These are phyloP conservation scores for Acanthosepion pharaonis DNA, from an alignment of 2,888 invertebrate species.

Conservation along the genomic window DNA sequence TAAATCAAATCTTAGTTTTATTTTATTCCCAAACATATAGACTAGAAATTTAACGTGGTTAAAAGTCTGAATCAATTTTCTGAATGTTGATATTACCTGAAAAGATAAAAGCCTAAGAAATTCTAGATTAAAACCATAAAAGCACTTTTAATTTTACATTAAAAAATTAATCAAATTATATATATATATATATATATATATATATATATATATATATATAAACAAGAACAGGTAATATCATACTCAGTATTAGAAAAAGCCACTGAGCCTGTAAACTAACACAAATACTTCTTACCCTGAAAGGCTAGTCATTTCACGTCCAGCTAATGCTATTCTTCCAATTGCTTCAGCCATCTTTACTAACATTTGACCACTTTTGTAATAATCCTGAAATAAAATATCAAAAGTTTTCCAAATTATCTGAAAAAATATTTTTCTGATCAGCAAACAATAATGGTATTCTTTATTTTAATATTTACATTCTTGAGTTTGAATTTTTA, in stretches of 20 bases:
- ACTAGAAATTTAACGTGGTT: too few relatives aligned
- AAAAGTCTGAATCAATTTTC: too few relatives aligned
- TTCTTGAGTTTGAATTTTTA: not conserved
- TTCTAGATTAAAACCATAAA: too few relatives aligned
- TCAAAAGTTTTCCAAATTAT: not conserved
- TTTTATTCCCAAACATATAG: too few relatives aligned
- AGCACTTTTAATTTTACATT: too few relatives aligned
- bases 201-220: too few relatives aligned
- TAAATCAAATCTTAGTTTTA: too few relatives aligned
- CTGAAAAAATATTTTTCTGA: not conserved
- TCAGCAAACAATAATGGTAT: not conserved
- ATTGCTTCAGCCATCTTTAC: slow-evolving; percentile 97
- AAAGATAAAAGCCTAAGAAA: too few relatives aligned
- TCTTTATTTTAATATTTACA: not conserved
- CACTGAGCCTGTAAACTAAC: not conserved
- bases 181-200: too few relatives aligned
- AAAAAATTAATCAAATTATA: too few relatives aligned
- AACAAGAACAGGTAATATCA: not conserved
- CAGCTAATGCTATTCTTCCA: slow-evolving; percentile 93
- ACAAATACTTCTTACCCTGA: slow-evolving; percentile 80
- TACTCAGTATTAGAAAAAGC: not conserved
- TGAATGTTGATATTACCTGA: too few relatives aligned
- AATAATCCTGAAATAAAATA: slow-evolving; percentile 83
- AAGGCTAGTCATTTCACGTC: slow-evolving; percentile 92
- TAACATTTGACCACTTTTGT: slow-evolving; percentile 96